phyloP scores from a whole-genome alignment of 2,888 invertebrate genomes.

The Osmoderma eremita region DNA sequence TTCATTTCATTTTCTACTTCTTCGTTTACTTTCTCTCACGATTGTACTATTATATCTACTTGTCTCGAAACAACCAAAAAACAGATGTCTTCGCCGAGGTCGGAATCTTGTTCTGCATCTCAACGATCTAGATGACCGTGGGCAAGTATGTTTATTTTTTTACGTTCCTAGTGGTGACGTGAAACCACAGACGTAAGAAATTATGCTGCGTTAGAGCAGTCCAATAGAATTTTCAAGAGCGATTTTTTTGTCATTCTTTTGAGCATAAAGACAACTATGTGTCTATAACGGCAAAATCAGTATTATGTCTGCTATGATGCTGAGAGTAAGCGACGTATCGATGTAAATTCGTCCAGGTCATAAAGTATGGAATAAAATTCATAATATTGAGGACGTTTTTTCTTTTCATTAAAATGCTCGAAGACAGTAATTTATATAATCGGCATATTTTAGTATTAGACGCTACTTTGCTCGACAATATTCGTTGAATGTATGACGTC shows the following conservation, averaged over 20 bases:
- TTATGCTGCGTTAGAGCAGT: background rate
- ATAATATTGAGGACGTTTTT: too few species aligned
- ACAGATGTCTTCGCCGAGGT: background rate
- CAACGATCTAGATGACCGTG: constrained; percentile 8
- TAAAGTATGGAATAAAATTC: too few species aligned
- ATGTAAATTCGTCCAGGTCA: too few species aligned
- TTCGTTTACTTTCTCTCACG: too few species aligned
- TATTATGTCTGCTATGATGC: background rate
- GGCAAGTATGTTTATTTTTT: background rate
- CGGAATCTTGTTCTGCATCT: constrained; percentile 7
- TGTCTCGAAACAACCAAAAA: background rate
- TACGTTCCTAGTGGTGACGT: background rate
- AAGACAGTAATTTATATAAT: too few species aligned
- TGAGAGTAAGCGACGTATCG: background rate
- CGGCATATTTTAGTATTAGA: too few species aligned
- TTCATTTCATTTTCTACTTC: too few species aligned
- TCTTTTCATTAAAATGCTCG: too few species aligned
- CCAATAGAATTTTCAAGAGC: background rate
- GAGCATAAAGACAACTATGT: background rate
- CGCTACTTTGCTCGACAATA: too few species aligned
- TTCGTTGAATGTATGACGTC: too few species aligned
- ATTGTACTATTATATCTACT: background rate
- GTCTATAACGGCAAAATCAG: background rate
- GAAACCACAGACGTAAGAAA: constrained; percentile 2
- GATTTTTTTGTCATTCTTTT: constrained; percentile 1